Evolutionary conservation across 1,140 invertebrate genomes (phyloP), one percentile per base, ranked within the genome.

Genomic region (Kradibia gibbosae): DNA sequence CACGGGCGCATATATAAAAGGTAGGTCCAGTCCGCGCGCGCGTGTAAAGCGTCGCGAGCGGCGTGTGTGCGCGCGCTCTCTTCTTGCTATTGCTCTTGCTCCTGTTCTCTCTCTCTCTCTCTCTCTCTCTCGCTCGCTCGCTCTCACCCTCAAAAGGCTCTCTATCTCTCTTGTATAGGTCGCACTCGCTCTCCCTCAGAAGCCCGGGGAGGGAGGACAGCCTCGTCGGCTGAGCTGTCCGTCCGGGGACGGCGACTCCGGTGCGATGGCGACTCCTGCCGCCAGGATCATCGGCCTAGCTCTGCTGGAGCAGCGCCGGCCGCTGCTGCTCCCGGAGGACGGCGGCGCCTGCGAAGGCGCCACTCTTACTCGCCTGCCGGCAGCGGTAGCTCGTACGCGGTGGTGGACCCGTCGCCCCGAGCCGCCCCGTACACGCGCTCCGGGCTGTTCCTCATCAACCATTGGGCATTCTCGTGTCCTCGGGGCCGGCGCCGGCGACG

Each of bases 401-500:
- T 73, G 78, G 75, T 84, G 86, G 83, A 85, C 86, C 85, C 39
- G 88, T 86, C 87, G 88, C 88, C 85, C 85, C 83, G 85, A 89
- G 88, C 88, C 88, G 89, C 89, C 88, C 85, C 89, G 87, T 87
- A 84, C 90, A 88, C 86, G 85, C 85, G 25, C 71, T 71, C 70
- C 86, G 86, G 82, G 82, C 75, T 81, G 84, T 85, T 85, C 48
- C 62, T 86, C 86, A 88, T 91, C 89, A 90, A 90, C 89, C 90
- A 91, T 91, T 89, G 87, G 89, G 89, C 88, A 90, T 90, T 87
- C 85, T 88, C 86, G 85, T 83, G 85, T 84, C 85, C 83, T 80
- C 75, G 65, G 67, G 67, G 76, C 45, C 80, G 71, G 70, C 83
- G 81, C 83, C 48, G 20, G 10, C 22, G 11, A 31, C 70, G 42